phyloP scores from a whole-genome alignment of 2,797 vertebrate genomes.

The Chaetodon trifasciatus region DNA sequence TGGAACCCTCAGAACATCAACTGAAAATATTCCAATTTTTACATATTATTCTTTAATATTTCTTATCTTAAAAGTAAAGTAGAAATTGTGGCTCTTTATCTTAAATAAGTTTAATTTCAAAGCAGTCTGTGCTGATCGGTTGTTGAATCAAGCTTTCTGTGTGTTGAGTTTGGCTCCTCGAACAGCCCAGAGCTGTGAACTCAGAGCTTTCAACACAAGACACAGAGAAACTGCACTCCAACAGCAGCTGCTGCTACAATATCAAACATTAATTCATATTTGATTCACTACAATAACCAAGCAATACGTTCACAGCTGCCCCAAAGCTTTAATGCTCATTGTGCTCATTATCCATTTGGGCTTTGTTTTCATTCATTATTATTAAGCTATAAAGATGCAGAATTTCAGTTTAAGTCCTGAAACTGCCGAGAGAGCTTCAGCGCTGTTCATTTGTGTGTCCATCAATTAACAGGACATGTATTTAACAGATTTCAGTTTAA shows the following conservation, averaged over 20 bases:
- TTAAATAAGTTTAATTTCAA: too few species aligned
- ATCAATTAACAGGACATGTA: neutral
- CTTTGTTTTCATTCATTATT: neutral
- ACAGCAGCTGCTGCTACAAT: neutral
- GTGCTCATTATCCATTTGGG: neutral
- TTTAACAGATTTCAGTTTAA: neutral
- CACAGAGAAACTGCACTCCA: too few species aligned
- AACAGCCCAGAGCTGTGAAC: too few species aligned
- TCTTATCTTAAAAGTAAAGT: neutral
- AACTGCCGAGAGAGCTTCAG: neutral
- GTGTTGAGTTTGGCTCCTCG: too few species aligned
- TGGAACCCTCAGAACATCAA: neutral
- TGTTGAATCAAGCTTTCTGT: too few species aligned
- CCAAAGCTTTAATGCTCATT: neutral
- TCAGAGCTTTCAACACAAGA: neutral
- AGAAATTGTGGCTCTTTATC: too few species aligned
- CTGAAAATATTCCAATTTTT: neutral
- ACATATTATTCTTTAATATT: neutral
- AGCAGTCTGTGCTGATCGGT: too few species aligned
- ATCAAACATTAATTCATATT: neutral
- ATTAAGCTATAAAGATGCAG: too few species aligned
- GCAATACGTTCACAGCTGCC: neutral
- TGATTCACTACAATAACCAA: neutral
- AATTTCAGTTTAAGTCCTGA: neutral
- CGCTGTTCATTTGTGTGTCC: neutral